These are phyloP conservation scores for Sebastes oblongus DNA, from an alignment of 2,797 vertebrate genomes.

Conservation along the genomic window DNA sequence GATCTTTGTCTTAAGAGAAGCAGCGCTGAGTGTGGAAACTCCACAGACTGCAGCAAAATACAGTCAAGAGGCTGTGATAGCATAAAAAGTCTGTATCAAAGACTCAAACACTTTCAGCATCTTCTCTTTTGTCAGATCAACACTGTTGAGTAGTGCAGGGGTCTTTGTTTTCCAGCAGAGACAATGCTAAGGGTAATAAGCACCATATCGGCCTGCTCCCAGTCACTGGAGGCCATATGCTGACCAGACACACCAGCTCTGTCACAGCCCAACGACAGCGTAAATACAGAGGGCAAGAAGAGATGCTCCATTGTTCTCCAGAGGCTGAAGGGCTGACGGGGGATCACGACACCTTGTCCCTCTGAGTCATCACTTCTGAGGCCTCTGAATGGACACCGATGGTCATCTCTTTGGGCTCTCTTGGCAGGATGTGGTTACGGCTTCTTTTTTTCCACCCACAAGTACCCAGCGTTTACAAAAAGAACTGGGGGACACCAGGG, in stretches of 20 bases:
- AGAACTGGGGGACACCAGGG: neutral
- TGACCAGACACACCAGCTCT: constrained; percentile 70
- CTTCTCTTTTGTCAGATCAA: constrained; percentile 16
- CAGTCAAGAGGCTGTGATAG: constrained; percentile 8
- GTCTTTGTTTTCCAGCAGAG: constrained; percentile 39
- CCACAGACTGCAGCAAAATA: constrained; percentile 29
- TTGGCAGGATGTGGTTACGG: constrained; percentile 40
- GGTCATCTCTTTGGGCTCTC: constrained; percentile 29
- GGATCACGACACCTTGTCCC: constrained; percentile 58
- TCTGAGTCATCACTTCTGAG: constrained; percentile 52
- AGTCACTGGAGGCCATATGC: constrained; percentile 74
- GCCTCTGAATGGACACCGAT: constrained; percentile 35
- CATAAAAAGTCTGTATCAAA: neutral
- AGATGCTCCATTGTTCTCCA: constrained; percentile 73
- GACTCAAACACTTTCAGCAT: neutral
- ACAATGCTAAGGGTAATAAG: constrained; percentile 62
- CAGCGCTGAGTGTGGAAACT: constrained; percentile 41
- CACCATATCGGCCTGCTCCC: constrained; percentile 36
- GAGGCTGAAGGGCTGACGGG: constrained; percentile 18
- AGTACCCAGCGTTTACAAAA: constrained; percentile 37
- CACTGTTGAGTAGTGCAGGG: neutral
- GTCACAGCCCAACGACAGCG: constrained; percentile 57
- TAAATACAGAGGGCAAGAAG: constrained; percentile 62
- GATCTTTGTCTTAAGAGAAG: constrained; percentile 34
- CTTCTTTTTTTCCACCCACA: constrained; percentile 9